Base-by-base conservation (phyloP, 2,797 vertebrate species). In the Tapera naevia region DNA sequence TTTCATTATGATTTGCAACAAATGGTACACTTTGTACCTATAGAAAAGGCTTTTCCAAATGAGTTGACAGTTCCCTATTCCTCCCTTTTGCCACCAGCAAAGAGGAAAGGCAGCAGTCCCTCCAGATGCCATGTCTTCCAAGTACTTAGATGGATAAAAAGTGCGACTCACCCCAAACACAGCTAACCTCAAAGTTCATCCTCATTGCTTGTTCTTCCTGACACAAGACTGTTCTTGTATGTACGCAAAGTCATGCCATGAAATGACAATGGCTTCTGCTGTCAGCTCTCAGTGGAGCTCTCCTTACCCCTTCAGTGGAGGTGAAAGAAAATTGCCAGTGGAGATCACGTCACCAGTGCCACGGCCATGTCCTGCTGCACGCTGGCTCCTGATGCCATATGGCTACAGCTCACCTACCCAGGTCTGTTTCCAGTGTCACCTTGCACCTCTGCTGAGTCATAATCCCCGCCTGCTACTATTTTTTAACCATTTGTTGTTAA, bases 301-400 rank as follows among this genome's bases (percentile, higher is more conserved):
- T 17, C 48, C 39, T 35, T 3, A 1, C n/a, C n/a, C 17, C 25
- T 53, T 11, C 13, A 7, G 24, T 16, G 56, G 35, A 9, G 18
- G 18, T 4, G 24, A 23, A 15, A 24, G 32, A 3, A 1, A 35
- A n/a, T n/a, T 1, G 4, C n/a, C 3, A 0, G 14, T 4, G 7
- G 33, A 28, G n/a, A 17, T 46, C 17, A 4, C 1, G 0, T 37
- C 53, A 12, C 30, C 54, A 17, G 32, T 2, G 0, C 57, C 74
- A 13, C 13, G 28, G 25, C 32, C 22, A 2, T 11, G 43, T 17
- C 43, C 33, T 12, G 13, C 33, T 1, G 1, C 33, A 28, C 8
- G 5, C 33, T 8, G 43, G 13, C 56, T 54, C 48, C 46, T 32
- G 16, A 10, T 11, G 7, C 66, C 61, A 35, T 3, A 0, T 7